phyloP scores from a whole-genome alignment of 2,888 invertebrate species.

The Drosophila kambysellisi region DNA sequence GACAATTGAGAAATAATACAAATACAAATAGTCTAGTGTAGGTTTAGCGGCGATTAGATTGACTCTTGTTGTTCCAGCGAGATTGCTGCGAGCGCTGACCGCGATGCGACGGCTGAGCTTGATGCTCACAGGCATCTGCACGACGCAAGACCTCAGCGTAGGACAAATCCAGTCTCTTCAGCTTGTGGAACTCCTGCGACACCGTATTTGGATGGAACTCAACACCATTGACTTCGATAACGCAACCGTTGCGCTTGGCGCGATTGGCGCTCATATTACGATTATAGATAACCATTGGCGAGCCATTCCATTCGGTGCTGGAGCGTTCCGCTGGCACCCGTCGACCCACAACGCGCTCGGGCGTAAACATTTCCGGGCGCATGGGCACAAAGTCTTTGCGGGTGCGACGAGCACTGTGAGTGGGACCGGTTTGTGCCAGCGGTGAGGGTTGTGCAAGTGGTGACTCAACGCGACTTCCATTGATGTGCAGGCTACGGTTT shows the following conservation, averaged over 20 bases:
- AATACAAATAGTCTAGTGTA: slow-evolving; percentile 3
- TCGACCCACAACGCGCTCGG: slow-evolving; percentile 49
- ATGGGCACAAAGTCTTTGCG: slow-evolving; percentile 85
- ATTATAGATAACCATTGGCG: slow-evolving; percentile 90
- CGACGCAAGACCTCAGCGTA: slow-evolving; percentile 94
- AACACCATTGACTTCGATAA: slow-evolving; percentile 78
- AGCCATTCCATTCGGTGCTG: slow-evolving; percentile 88
- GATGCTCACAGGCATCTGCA: slow-evolving; percentile 85
- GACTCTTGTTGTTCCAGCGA: slow-evolving; percentile 54
- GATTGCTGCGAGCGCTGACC: slow-evolving; percentile 60
- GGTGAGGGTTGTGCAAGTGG: slow-evolving; percentile 85
- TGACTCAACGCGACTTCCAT: slow-evolving; percentile 88
- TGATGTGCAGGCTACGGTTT: slow-evolving; percentile 87
- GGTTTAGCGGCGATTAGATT: slow-evolving; percentile 53
- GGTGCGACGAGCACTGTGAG: slow-evolving; percentile 39
- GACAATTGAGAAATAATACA: slow-evolving; percentile 19
- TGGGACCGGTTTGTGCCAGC: slow-evolving; percentile 86
- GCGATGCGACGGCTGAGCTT: slow-evolving; percentile 45
- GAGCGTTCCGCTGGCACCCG: slow-evolving; percentile 29
- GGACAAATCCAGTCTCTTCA: slow-evolving; percentile 92
- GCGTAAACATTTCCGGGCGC: slow-evolving; percentile 52
- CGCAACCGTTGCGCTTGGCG: slow-evolving; percentile 66
- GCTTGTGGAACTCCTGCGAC: slow-evolving; percentile 92
- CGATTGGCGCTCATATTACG: slow-evolving; percentile 79
- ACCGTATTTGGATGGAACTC: slow-evolving; percentile 90